Evolutionary conservation across 1,140 invertebrate species (phyloP), one percentile per base, ranked within the genome.

Genomic region (Drosophila rhopaloa): DNA sequence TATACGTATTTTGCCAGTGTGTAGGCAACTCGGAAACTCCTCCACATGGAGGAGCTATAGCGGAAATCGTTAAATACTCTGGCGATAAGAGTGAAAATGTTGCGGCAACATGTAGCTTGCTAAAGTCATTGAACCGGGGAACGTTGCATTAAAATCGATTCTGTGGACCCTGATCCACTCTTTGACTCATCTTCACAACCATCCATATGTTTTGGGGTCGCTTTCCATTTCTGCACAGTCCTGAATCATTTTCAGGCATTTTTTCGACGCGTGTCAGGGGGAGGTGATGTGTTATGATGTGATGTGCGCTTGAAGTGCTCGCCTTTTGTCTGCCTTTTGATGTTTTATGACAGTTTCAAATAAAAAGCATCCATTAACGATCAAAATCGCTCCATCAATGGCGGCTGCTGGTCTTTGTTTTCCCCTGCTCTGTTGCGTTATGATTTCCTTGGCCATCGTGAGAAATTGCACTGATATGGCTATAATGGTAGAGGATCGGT

Each of bases 51-150:
- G 40, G 46, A 47, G 70, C 43, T 50, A 63, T 78, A 63, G 75
- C 79, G 82, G 83, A 86, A 86, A 86, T 86, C 82, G 71, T 86
- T 82, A 86, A 86, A 79, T 79, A 61, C 75, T 85, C 50, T 27
- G 32, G 60, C 67, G 79, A 68, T 81, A 68, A 88, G 61, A 47
- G 14, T 46, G 14, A 8, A 40, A 57, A 47, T 88, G 83, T 83
- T 86, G 79, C 84, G 1, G 80, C 84, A 88, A 88, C 84, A 88
- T 89, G 84, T 84, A 84, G 84, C 81, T 35, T 27, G 14, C 1
- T 11, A 32, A 40, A 47, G 81, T 66, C 84, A 83, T 70, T 78
- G 83, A 88, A 83, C 84, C 53, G 68, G n/a, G 41, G 41, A 19
- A 27, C 13, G 35, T 44, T 50, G 50, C 51, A 70, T 75, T 67